Evolutionary conservation across 2,797 vertebrate genomes (phyloP).

Genomic region (Smutsia temminckii): DNA sequence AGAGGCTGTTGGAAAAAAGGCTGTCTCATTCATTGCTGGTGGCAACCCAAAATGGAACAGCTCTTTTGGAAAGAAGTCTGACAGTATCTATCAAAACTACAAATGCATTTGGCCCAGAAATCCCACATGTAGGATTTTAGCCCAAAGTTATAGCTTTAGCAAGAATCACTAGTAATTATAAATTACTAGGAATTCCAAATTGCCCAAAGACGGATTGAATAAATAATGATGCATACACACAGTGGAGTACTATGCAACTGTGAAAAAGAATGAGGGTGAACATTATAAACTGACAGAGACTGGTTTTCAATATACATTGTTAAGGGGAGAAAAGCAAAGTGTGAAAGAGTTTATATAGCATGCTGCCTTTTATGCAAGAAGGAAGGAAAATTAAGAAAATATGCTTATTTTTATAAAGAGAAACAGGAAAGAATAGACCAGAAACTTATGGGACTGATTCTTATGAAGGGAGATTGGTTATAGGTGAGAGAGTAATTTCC

Average conservation of each 20-base stretch:
- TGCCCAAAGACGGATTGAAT: background rate
- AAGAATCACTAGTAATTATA: background rate
- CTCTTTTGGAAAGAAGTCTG: background rate
- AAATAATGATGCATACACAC: background rate
- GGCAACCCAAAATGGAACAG: background rate
- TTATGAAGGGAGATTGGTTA: background rate
- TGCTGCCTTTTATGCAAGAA: background rate
- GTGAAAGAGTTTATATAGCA: background rate
- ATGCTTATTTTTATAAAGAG: background rate
- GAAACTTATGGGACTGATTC: conserved; percentile 23
- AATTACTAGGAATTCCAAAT: background rate
- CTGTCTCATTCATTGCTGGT: background rate
- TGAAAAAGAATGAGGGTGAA: background rate
- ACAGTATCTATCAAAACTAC: background rate
- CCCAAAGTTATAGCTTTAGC: background rate
- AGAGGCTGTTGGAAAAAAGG: background rate
- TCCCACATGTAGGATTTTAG: background rate
- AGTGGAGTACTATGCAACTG: background rate
- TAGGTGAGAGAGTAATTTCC: background rate
- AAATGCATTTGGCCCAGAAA: background rate
- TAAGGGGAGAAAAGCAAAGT: background rate
- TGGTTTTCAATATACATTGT: background rate
- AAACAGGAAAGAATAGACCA: background rate
- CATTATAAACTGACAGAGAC: background rate
- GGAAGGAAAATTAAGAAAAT: conserved; percentile 9